A percentile compares a stretch with the other conserved stretches of the same genome.
Conservation (phyloP, 2,797 vertebrate genomes). For the Vireo griseus region DNA sequence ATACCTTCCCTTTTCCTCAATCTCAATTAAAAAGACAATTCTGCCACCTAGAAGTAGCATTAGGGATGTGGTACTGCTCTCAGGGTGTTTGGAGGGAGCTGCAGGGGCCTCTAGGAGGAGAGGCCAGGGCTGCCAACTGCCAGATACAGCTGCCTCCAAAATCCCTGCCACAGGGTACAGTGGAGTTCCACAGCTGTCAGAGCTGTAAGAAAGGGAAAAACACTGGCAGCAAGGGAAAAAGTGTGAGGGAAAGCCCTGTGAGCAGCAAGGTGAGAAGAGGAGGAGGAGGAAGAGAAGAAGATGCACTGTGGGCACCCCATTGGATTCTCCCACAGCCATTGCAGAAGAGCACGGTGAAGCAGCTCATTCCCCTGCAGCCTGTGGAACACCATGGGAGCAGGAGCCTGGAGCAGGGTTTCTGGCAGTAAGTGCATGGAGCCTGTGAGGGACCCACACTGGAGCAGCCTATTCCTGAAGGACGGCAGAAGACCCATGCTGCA, state of each 20-base stretch:
- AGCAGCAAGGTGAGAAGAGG: neutral
- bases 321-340: neutral
- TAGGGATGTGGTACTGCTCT: accelerated
- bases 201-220: neutral
- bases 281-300: neutral
- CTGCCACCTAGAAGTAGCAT: accelerated
- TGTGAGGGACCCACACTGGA: accelerated
- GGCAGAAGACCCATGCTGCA: accelerated
- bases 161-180: neutral
- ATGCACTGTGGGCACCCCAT: neutral
- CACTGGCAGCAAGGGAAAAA: neutral
- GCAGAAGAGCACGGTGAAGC: accelerated
- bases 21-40: neutral
- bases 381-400: neutral
- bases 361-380: accelerated
- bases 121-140: accelerated
- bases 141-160: too few relatives aligned
- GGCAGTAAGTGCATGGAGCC: accelerated
- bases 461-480: neutral
- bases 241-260: neutral
- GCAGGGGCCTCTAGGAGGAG: neutral
- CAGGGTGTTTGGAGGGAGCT: accelerated
- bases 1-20: neutral
- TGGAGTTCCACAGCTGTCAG: accelerated
- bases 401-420: neutral